Percentiles rank a stretch among this genome's conserved stretches.
These are phyloP conservation scores for Ochropacha duplaris DNA, from an alignment of 2,888 invertebrate genomes.

Conservation along the genomic window DNA sequence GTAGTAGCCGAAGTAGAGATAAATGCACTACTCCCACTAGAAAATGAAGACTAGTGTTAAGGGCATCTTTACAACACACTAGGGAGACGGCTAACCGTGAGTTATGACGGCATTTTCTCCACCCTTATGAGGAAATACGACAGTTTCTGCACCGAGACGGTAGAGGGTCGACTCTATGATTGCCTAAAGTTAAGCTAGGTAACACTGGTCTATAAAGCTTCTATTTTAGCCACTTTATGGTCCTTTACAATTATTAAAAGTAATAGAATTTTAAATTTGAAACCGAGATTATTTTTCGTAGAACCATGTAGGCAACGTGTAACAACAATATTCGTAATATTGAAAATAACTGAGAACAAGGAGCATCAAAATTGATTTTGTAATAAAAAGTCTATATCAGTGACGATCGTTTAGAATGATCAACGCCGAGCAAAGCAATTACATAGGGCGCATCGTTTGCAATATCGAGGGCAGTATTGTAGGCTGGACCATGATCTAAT, in stretches of 20 bases:
- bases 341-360: constrained; percentile 12
- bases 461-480: constrained; percentile 59
- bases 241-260: not conserved
- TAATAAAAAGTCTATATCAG: constrained; percentile 12
- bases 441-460: constrained; percentile 45
- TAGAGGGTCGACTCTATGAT: constrained; percentile 67
- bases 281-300: constrained; percentile 7
- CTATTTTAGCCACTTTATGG: constrained; percentile 7
- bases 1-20: constrained; percentile 33
- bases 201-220: constrained; percentile 22
- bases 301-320: constrained; percentile 42
- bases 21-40: constrained; percentile 61
- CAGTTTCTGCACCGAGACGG: constrained; percentile 64
- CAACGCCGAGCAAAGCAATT: constrained; percentile 47
- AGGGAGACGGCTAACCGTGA: constrained; percentile 76
- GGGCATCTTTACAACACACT: constrained; percentile 80
- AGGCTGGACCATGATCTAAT: constrained; percentile 71
- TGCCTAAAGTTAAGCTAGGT: constrained; percentile 64
- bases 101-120: constrained; percentile 78
- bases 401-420: constrained; percentile 22
- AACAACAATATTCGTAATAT: too few relatives aligned
- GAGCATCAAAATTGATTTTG: not conserved
- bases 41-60: constrained; percentile 82
- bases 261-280: constrained; percentile 7
- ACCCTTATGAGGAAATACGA: constrained; percentile 82